These are phyloP conservation scores for Hemiscyllium ocellatum DNA, from an alignment of 2,113 vertebrate genomes.

Conservation along the genomic window DNA sequence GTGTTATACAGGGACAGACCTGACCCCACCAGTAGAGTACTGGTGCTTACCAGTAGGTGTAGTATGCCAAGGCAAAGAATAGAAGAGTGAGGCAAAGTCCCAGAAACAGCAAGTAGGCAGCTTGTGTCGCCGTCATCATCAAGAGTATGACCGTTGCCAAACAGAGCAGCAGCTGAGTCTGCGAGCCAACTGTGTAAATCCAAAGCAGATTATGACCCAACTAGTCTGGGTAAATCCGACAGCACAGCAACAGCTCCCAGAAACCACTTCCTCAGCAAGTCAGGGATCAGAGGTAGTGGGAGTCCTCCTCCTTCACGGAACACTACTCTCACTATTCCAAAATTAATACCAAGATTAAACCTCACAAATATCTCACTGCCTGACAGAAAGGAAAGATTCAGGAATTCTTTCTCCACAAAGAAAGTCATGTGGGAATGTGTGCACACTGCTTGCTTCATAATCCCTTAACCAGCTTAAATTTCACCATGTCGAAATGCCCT, in stretches of 20 bases:
- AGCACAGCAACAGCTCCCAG: constrained; percentile 41
- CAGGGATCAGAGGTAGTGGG: neutral
- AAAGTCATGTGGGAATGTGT: constrained; percentile 45
- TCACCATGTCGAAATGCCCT: constrained; percentile 44
- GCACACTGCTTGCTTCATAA: constrained; percentile 48
- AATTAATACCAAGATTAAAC: neutral
- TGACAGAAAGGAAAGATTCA: neutral
- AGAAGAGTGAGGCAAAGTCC: constrained; percentile 56
- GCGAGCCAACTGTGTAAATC: constrained; percentile 39
- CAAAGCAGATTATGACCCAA: constrained; percentile 50
- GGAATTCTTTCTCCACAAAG: constrained; percentile 40
- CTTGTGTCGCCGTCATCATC: constrained; percentile 56
- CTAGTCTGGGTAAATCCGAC: constrained; percentile 52
- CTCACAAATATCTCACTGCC: too few relatives aligned
- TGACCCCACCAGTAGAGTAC: too few relatives aligned
- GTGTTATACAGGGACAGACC: too few relatives aligned
- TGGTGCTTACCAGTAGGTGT: constrained; percentile 65
- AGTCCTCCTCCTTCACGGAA: neutral
- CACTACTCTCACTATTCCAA: neutral
- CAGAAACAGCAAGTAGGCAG: constrained; percentile 54
- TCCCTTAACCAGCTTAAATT: constrained; percentile 54
- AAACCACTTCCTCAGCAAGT: constrained; percentile 42
- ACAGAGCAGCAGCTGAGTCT: constrained; percentile 40
- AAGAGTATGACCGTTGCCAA: neutral
- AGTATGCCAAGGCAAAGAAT: constrained; percentile 59